Percentiles rank a stretch among this genome's conserved stretches.
Conservation (phyloP, 2,888 invertebrate species). For the Baronia brevicornis region DNA sequence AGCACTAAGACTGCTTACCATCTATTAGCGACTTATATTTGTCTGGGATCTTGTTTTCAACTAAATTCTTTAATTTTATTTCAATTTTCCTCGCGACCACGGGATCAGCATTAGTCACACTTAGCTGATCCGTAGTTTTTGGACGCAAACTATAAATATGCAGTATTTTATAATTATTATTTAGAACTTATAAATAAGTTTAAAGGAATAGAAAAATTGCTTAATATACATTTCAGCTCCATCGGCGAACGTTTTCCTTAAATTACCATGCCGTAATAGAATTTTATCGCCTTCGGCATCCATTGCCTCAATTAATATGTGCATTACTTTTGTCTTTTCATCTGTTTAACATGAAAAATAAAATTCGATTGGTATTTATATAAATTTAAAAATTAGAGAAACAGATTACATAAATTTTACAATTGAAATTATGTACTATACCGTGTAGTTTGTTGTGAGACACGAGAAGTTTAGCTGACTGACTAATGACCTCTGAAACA, state of each 20-base stretch:
- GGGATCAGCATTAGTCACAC: constrained; percentile 41
- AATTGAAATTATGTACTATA: constrained; percentile 19
- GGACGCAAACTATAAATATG: constrained; percentile 36
- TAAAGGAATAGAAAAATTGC: not conserved
- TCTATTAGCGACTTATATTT: constrained; percentile 36
- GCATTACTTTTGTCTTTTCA: constrained; percentile 46
- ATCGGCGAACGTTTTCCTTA: constrained; percentile 44
- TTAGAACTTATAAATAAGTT: constrained; percentile 1
- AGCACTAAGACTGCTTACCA: constrained; percentile 28
- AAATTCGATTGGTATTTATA: not conserved
- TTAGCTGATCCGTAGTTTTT: constrained; percentile 47
- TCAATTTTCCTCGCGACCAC: constrained; percentile 56
- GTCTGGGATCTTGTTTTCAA: constrained; percentile 32
- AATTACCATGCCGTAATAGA: constrained; percentile 50
- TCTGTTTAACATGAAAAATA: constrained; percentile 24
- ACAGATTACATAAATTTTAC: not conserved
- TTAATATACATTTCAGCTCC: constrained; percentile 45
- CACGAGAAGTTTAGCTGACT: constrained; percentile 35
- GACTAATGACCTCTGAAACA: constrained; percentile 44
- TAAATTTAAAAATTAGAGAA: not conserved
- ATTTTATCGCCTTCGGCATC: constrained; percentile 34
- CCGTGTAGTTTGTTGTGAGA: constrained; percentile 49
- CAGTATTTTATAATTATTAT: not conserved
- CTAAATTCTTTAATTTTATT: constrained; percentile 46
- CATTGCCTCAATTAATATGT: constrained; percentile 39